Base-by-base conservation (phyloP, 2,797 vertebrate genomes). In the Syngnathus acus region DNA sequence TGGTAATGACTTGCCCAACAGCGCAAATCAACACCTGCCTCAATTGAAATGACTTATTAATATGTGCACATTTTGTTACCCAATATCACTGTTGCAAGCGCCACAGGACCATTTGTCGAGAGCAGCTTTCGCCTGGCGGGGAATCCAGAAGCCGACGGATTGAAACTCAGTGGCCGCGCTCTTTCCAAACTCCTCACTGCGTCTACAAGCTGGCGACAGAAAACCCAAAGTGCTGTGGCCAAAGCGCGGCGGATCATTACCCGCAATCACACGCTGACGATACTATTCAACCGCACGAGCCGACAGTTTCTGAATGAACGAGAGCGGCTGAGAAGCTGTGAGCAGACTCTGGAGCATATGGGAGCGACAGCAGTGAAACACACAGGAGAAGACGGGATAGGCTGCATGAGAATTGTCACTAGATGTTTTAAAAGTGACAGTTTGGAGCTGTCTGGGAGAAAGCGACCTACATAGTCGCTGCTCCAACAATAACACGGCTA, bases 61-160 rank as follows among this genome's bases (percentile, higher is more conserved):
- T 66, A 21, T 74, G 65, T 40, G 65, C 26, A 16, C 58, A 66
- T 71, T 71, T 69, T 75, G 64, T 59, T 40, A 63, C 69, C 73
- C 65, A 78, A 72, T 26, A 50, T 59, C 0, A 13, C 63, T 78
- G 84, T 73, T 74, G 72, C 47, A 65, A 67, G 66, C 72, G 0
- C 77, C 75, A 65, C 81, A 78, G 79, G 85, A 84, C 80, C 86
- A 84, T 90, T 90, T 88, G 83, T 90, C 85, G 75, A 54, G 79
- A 84, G 85, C 89, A 90, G 87, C 78, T 89, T 89, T 87, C 48
- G 80, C 86, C 78, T 83, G 80, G 88, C 83, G 77, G 85, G 85
- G 82, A 82, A 64, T 66, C 75, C 80, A 74, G 73, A 75, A 79
- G 63, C 76, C 81, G 75, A 79, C 74, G 79, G 85, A 86, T 80